Percentiles rank a stretch among this genome's conserved stretches.
Evolutionary conservation across 2,797 vertebrate species (phyloP).

Genomic region (Propithecus perrieri): DNA sequence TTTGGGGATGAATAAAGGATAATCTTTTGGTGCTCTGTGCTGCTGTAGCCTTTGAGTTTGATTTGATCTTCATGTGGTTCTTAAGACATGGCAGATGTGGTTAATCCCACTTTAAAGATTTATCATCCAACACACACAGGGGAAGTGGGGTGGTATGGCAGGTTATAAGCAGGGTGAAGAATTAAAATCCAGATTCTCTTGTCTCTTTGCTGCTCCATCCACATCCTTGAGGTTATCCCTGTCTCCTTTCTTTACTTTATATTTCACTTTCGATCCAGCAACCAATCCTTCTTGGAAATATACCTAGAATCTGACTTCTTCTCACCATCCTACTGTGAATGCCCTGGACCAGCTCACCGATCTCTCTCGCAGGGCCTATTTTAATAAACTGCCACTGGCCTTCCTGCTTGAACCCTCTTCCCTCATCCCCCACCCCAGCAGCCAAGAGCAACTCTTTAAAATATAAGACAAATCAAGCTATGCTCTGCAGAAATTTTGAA

Average conservation of each 20-base stretch:
- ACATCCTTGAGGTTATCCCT: background rate
- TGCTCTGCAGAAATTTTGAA: background rate
- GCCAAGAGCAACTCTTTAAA: background rate
- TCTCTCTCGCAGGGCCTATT: background rate
- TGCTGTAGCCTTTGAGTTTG: background rate
- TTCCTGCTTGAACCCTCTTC: background rate
- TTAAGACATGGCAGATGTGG: background rate
- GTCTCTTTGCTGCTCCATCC: background rate
- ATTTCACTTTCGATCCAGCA: background rate
- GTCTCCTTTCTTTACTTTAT: background rate
- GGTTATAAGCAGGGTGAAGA: background rate
- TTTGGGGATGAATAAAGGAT: background rate
- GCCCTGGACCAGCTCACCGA: too few relatives aligned
- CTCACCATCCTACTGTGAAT: background rate
- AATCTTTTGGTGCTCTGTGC: background rate
- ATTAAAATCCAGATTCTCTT: background rate
- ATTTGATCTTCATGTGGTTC: conserved; percentile 5
- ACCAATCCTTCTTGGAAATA: background rate
- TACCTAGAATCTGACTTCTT: background rate
- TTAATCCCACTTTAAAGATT: background rate
- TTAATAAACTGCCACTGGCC: background rate
- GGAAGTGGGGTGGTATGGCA: background rate
- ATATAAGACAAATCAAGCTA: background rate
- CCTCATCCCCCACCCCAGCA: background rate
- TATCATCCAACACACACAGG: background rate